Evolutionary conservation across 2,797 vertebrate species (phyloP), one percentile per base, ranked within the genome.

Genomic region (Pteropus rufus): DNA sequence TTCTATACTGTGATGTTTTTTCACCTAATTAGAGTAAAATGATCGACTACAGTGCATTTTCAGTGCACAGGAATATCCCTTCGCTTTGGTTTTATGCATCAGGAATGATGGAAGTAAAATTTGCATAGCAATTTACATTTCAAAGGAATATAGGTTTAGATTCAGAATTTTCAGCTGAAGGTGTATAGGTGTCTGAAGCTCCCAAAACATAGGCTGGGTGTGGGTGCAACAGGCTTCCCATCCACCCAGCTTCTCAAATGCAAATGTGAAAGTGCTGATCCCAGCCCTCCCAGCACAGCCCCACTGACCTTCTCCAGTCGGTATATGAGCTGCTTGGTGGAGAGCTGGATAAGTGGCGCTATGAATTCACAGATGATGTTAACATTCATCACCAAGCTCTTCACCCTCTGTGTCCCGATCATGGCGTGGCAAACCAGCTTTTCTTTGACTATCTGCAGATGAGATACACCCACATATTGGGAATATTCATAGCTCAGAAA

Each of bases 341-440:
- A 99, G 31, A 99, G 58, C 41, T 98, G 97, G 67, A 99, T 95
- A 1, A 99, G 5, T 0, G 99, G 99, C 0, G 98, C 97, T 56
- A 99, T 94, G 18, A 99, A 99, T 24, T 98, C 95, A 24, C 99
- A 99, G 4, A 85, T 98, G 56, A 99, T 14, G 1, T 98, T 98
- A 24, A 99, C 98, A 0, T 98, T 96, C 98, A 99, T 99, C 89
- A 99, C 98, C 72, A 96, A 95, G n/a, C 98, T 96, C 49, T 95
- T 98, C 16, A 75, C 94, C 15, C 91, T 96, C 56, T 98, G 97
- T 0, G 92, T 58, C 6, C 99, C 99, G 10, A 99, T 89, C 1
- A 99, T 75, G 46, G 98, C 98, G 0, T 98, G 98, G 89, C 99
- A 99, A 26, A 99, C 91, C 90, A 99, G 98, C 82, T 96, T 97